Conservation (phyloP, 2,797 vertebrate genomes). For the Acrocephalus scirpaceus region DNA sequence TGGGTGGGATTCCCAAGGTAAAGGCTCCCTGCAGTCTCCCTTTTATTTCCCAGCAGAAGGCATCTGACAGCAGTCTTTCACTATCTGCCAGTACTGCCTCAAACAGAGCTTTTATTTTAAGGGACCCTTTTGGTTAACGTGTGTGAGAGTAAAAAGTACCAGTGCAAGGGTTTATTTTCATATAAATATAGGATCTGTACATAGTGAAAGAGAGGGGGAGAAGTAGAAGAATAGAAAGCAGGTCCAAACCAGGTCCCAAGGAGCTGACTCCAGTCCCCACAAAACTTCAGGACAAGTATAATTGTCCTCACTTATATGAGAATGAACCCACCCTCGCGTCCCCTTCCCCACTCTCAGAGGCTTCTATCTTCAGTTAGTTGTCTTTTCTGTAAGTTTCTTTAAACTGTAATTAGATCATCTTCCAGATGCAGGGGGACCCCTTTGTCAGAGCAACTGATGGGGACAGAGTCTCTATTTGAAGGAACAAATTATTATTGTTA, state of each 20-base stretch:
- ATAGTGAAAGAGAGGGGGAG: background rate
- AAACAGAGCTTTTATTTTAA: background rate
- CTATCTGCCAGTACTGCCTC: background rate
- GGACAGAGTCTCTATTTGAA: background rate
- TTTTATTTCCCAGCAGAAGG: background rate
- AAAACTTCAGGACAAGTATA: background rate
- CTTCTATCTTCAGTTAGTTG: background rate
- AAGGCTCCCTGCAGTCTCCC: background rate
- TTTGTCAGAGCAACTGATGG: background rate
- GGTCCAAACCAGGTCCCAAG: background rate
- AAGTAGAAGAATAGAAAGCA: background rate
- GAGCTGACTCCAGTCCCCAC: background rate
- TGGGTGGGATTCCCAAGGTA: background rate
- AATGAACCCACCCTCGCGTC: background rate
- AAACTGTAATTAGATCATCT: background rate
- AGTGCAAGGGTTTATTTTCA: background rate
- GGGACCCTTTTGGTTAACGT: background rate
- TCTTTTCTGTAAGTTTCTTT: background rate
- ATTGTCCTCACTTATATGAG: background rate
- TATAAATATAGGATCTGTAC: background rate
- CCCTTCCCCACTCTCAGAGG: background rate
- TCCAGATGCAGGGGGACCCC: background rate
- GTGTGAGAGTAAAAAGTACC: background rate
- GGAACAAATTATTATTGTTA: background rate
- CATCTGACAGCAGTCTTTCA: background rate